These are phyloP conservation scores for Venturia canescens DNA, from an alignment of 1,140 invertebrate genomes.

Conservation along the genomic window DNA sequence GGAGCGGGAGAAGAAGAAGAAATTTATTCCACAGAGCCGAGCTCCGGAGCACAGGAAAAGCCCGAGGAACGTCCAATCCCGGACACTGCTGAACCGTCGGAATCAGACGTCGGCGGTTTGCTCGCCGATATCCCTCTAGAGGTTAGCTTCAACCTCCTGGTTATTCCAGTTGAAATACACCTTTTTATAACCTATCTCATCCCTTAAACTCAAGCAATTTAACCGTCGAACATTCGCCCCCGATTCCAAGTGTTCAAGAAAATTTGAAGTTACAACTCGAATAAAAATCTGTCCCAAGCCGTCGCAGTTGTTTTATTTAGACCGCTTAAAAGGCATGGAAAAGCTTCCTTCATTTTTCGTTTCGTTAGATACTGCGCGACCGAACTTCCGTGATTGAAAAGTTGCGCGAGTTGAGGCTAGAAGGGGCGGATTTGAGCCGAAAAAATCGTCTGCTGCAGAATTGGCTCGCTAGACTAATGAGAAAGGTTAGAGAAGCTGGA, in stretches of 20 bases:
- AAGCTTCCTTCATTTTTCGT: not conserved
- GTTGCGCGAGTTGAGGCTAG: constrained; percentile 50
- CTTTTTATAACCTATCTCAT: constrained; percentile 61
- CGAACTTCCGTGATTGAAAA: constrained; percentile 52
- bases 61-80: constrained; percentile 46
- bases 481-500: constrained; percentile 54
- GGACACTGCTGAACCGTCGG: not conserved
- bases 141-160: constrained; percentile 63
- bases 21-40: constrained; percentile 25
- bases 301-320: not conserved
- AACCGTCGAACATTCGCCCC: not conserved
- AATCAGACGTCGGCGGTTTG: constrained; percentile 47
- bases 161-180: constrained; percentile 56
- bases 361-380: constrained; percentile 49
- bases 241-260: not conserved
- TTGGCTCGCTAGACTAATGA: constrained; percentile 54
- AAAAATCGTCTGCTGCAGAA: constrained; percentile 59
- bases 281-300: not conserved
- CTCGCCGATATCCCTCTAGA: constrained; percentile 57
- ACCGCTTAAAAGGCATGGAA: too few relatives aligned
- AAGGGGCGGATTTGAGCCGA: constrained; percentile 42
- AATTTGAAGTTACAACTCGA: not conserved
- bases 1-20: constrained; percentile 20
- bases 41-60: constrained; percentile 47
- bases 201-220: not conserved